These are phyloP conservation scores for Gouania willdenowi DNA, from an alignment of 2,797 vertebrate species.

Conservation along the genomic window DNA sequence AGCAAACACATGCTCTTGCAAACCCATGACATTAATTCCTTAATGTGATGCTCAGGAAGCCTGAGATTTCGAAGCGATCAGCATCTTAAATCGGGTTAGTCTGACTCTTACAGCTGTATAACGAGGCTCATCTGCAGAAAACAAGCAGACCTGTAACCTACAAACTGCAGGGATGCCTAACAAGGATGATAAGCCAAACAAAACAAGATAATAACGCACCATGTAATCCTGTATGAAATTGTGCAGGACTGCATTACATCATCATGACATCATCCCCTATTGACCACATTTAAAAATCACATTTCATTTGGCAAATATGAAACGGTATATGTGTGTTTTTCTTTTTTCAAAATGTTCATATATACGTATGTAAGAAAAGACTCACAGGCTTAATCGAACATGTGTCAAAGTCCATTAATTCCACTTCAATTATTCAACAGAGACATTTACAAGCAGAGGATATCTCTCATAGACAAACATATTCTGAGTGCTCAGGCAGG, in stretches of 20 bases:
- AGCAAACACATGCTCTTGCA: too few relatives aligned
- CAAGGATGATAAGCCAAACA: slow-evolving; percentile 19
- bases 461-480: slow-evolving; percentile 7
- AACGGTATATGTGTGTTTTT: slow-evolving; percentile 3
- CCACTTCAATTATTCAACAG: slow-evolving; percentile 72
- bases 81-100: slow-evolving; percentile 43
- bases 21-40: slow-evolving; percentile 47
- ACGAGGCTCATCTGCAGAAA: slow-evolving; percentile 10
- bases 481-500: slow-evolving; percentile 46
- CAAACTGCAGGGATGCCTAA: slow-evolving; percentile 3
- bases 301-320: slow-evolving; percentile 35
- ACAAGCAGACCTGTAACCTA: slow-evolving; percentile 7
- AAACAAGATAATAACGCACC: slow-evolving; percentile 21
- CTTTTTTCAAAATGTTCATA: slow-evolving; percentile 21
- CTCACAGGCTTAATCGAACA: slow-evolving; percentile 43
- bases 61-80: slow-evolving; percentile 22
- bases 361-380: slow-evolving; percentile 28
- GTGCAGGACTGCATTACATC: slow-evolving; percentile 36
- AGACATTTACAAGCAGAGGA: slow-evolving; percentile 42
- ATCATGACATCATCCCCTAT: slow-evolving; percentile 52
- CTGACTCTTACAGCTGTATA: slow-evolving; percentile 33
- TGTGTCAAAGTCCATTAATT: slow-evolving; percentile 64
- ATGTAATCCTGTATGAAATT: slow-evolving; percentile 19
- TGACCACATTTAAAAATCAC: slow-evolving; percentile 21
- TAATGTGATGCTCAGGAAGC: slow-evolving; percentile 49